Conservation (phyloP, 2,888 invertebrate genomes). For the Drosophila cracens region DNA sequence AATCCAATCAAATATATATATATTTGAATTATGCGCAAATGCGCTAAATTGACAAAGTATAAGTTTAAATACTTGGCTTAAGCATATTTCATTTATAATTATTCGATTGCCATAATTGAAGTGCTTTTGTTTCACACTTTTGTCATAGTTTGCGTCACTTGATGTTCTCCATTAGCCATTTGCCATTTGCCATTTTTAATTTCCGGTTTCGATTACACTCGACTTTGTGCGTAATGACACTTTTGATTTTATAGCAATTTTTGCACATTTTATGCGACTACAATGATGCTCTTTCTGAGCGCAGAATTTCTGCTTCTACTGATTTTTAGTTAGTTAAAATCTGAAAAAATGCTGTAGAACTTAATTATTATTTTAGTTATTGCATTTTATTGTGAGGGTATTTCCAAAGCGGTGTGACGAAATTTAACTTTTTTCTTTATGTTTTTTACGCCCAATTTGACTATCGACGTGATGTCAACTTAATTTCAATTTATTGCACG, state of each 20-base stretch:
- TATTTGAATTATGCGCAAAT: background rate
- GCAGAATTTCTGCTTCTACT: too few species aligned
- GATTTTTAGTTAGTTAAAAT: background rate
- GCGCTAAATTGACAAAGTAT: background rate
- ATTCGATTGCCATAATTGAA: background rate
- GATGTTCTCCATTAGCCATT: slow-evolving; percentile 13
- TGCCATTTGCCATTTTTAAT: slow-evolving; percentile 16
- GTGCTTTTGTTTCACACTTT: slow-evolving; percentile 6
- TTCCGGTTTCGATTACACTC: slow-evolving; percentile 2
- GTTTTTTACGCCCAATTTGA: slow-evolving; percentile 17
- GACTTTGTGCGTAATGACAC: slow-evolving; percentile 3
- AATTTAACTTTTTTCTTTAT: background rate
- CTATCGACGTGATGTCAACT: slow-evolving; percentile 45
- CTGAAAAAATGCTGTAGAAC: too few species aligned
- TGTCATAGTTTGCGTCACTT: slow-evolving; percentile 9
- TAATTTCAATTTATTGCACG: slow-evolving; percentile 59
- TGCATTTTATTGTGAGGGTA: background rate
- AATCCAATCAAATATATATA: background rate
- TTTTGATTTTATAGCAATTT: background rate
- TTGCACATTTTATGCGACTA: background rate
- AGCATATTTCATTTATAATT: slow-evolving; percentile 4
- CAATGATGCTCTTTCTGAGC: background rate
- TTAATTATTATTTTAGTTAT: background rate
- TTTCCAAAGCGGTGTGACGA: background rate
- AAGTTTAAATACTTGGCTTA: background rate